phyloP scores from a whole-genome alignment of 2,888 invertebrate species.

The Sphaerophoria rueppellii region DNA sequence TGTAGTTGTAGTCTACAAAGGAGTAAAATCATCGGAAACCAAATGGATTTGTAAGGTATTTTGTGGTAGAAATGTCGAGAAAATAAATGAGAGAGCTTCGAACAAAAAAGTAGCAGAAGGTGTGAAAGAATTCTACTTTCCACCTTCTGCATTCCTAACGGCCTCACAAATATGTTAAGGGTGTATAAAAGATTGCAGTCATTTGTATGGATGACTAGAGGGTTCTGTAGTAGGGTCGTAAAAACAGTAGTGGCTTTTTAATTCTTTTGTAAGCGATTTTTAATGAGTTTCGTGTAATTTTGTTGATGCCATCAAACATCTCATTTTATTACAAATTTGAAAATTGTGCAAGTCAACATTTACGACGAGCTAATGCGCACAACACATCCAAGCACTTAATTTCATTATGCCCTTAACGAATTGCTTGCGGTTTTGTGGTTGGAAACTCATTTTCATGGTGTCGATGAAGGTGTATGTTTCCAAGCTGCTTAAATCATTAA shows the following conservation, averaged over 20 bases:
- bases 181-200: constrained; percentile 39
- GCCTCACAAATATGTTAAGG: constrained; percentile 20
- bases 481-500: constrained; percentile 25
- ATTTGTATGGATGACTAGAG: neutral
- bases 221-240: neutral
- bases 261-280: neutral
- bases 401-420: neutral
- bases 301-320: neutral
- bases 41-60: constrained; percentile 21
- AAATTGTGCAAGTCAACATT: too few relatives aligned
- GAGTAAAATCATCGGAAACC: constrained; percentile 12
- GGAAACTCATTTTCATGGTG: neutral
- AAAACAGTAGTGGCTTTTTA: neutral
- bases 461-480: constrained; percentile 7
- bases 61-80: constrained; percentile 25
- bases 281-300: neutral
- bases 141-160: neutral
- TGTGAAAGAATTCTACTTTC: constrained; percentile 33
- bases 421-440: neutral
- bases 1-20: constrained; percentile 24
- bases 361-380: neutral
- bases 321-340: too few relatives aligned
- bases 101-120: neutral
- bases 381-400: neutral
- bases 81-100: neutral